Evolutionary conservation across 2,797 vertebrate species (phyloP), one percentile per base, ranked within the genome.

Genomic region (Epinephelus malabaricus): DNA sequence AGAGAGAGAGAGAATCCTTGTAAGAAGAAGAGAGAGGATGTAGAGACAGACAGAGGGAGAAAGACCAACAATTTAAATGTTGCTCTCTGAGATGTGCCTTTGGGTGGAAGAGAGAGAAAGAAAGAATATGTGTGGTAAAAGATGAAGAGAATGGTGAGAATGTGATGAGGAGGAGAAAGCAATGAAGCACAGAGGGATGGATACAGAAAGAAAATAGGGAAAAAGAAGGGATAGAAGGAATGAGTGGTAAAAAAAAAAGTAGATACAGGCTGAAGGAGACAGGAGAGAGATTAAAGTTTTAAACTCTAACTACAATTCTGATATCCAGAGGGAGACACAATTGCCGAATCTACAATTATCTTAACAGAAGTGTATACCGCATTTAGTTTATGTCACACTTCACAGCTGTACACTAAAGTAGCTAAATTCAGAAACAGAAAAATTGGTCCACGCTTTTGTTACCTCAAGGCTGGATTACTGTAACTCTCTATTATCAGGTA

Each of bases 1-100:
- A 56, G 67, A 73, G 15, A 17, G 19, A 61, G 63, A 55, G 54
- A 2, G 19, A 65, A 58, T 71, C 77, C 62, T 49, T n/a, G 69
- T 6, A 17, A 70, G 45, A 27, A 18, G 23, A 21, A 63, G 49
- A 27, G 59, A 25, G 51, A 46, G 58, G 59, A 34, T 0, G 14
- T 23, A 59, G 53, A 77, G 49, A 55, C 18, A 47, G 66, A 62
- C 18, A 47, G 66, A 62, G 15, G 40, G 46, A 73, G 64, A 51
- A 25, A 69, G 46, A 56, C 23, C 23, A n/a, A n/a, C 1, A 0
- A 17, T 69, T 50, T 11, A 13, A 23, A n/a, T 50, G 19, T 43
- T 47, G 46, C 45, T 21, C 6, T 45, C 27, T 54, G 40, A 68
- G 21, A 64, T 70, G 11, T 77, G 27, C 54, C 54, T 55, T 21